Percentiles rank a stretch among this genome's conserved stretches.
Evolutionary conservation across 1,140 invertebrate genomes (phyloP).

Genomic region (Caenorhabditis briggsae): DNA sequence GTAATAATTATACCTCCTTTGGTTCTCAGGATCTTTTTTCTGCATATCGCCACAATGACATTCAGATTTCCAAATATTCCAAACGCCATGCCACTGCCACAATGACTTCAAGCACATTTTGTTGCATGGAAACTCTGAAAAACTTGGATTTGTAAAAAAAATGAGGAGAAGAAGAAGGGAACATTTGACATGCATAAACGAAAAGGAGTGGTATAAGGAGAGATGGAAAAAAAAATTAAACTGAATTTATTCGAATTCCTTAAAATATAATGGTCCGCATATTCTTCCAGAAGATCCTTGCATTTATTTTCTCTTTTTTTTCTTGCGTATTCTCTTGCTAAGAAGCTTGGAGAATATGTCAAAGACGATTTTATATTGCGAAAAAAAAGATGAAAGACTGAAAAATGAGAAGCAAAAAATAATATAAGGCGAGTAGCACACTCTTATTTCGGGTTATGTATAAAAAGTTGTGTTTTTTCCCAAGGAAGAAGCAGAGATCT

Average conservation of each 20-base stretch:
- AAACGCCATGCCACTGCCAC: neutral
- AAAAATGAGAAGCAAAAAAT: conserved; percentile 7
- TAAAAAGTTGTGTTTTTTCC: neutral
- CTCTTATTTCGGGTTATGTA: neutral
- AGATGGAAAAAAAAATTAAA: neutral
- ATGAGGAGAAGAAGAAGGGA: neutral
- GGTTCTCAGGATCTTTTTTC: conserved; percentile 15
- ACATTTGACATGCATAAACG: neutral
- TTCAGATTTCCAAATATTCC: conserved; percentile 31
- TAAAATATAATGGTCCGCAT: too few species aligned
- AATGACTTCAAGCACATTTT: neutral
- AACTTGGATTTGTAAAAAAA: neutral
- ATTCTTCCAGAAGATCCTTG: too few species aligned
- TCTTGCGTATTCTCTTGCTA: too few species aligned
- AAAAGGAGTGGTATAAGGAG: neutral
- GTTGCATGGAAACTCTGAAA: conserved; percentile 4
- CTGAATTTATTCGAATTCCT: conserved; percentile 3
- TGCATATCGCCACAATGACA: conserved; percentile 1
- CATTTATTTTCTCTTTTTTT: too few species aligned
- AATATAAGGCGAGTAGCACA: neutral
- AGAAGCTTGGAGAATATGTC: too few species aligned
- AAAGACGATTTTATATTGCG: neutral
- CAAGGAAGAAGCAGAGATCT: neutral
- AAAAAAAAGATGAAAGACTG: neutral
- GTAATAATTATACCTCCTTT: neutral